Conservation (phyloP, 1,140 invertebrate genomes). For the Limonius californicus region DNA sequence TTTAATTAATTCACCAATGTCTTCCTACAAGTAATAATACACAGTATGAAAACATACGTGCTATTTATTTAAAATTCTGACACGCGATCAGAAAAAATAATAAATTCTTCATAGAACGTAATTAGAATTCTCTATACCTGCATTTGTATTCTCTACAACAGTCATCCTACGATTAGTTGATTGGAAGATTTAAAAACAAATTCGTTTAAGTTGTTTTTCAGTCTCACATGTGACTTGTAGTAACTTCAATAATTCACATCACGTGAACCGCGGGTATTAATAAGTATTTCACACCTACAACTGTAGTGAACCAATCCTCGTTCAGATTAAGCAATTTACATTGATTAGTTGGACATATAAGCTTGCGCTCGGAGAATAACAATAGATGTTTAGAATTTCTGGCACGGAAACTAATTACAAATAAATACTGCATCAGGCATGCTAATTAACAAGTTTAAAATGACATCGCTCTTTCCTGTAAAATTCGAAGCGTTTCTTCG, state of each 20-base stretch:
- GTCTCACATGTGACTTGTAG: no score
- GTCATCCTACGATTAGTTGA: no score
- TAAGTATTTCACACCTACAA: constrained; percentile 9
- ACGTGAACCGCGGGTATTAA: constrained; percentile 3
- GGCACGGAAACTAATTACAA: neutral
- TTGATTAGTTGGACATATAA: neutral
- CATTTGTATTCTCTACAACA: neutral
- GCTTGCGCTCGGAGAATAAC: neutral
- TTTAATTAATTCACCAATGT: no score
- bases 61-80: neutral
- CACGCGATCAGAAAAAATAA: neutral
- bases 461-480: neutral
- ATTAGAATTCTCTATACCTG: neutral
- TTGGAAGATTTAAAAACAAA: no score
- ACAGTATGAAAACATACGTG: neutral
- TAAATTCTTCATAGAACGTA: neutral
- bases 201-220: no score
- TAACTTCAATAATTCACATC: neutral
- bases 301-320: neutral
- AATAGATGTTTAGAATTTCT: neutral
- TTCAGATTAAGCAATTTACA: constrained; percentile 2
- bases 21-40: no score
- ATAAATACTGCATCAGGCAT: neutral
- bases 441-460: neutral
- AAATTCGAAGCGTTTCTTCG: neutral